Conservation (phyloP, 2,888 invertebrate genomes). For the Lasioglossum marginatum region DNA sequence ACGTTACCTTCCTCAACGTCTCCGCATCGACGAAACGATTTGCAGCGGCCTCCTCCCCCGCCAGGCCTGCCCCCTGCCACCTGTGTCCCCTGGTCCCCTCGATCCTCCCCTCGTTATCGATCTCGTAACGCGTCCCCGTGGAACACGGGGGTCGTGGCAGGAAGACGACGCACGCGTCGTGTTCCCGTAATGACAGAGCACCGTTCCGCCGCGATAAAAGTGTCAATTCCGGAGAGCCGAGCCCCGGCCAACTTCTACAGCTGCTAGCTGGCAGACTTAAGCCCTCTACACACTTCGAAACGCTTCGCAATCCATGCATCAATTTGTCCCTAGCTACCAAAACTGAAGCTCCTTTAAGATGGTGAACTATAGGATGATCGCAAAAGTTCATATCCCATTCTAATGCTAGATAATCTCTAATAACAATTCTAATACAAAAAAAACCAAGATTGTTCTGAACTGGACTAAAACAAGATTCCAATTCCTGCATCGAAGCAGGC, state of each 20-base stretch:
- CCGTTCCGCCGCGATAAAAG: slow-evolving; percentile 55
- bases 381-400: too few species aligned
- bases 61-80: not conserved
- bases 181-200: slow-evolving; percentile 63
- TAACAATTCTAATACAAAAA: too few species aligned
- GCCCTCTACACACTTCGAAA: not conserved
- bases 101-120: slow-evolving; percentile 63
- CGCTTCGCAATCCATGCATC: not conserved
- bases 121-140: slow-evolving; percentile 61
- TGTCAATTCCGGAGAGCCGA: slow-evolving; percentile 59
- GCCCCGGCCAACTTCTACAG: not conserved
- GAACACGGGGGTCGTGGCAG: slow-evolving; percentile 47
- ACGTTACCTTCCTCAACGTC: slow-evolving; percentile 66
- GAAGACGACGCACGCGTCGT: slow-evolving; percentile 70
- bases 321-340: not conserved
- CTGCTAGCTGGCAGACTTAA: not conserved
- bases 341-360: too few species aligned
- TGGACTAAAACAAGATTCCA: too few species aligned
- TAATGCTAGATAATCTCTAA: too few species aligned
- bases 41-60: slow-evolving; percentile 46
- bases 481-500: not conserved
- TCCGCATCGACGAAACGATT: slow-evolving; percentile 71
- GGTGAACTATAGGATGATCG: too few species aligned
- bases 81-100: slow-evolving; percentile 21
- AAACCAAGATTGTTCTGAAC: too few species aligned